Base-by-base conservation (phyloP, 1,140 invertebrate species). In the Dreissena polymorpha region DNA sequence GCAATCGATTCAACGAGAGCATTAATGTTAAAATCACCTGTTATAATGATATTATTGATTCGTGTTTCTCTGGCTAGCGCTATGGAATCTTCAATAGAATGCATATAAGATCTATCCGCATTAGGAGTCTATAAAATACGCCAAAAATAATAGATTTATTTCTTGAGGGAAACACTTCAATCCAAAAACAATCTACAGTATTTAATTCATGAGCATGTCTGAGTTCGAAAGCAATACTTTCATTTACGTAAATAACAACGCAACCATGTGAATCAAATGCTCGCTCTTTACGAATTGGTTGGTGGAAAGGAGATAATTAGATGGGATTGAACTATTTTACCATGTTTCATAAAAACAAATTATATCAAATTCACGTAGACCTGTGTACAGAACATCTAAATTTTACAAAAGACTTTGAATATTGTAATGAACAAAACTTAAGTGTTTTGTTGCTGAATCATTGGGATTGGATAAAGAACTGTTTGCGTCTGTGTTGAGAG, bases 11-110 rank as follows among this genome's bases (percentile, higher is more conserved):
- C 29, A 29, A n/a, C 50, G 14, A 29, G 27, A 14, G 50, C 50
- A 21, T 69, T 69, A 8, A 69, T 69, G 50, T 69, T 69, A 10
- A 69, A 69, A 29, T 69, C 67, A 13, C 67, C 67, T 16, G 67
- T 69, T 12, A 69, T 29, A 21, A 69, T 29, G 7, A 69, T 69
- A 25, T 69, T 25, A 27, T 27, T 27, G 3, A 69, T 69, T 10
- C 67, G 29, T 13, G 67, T 29, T 49, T 69, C 39, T 39, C 39
- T 39, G 39, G 39, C 39, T 39, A 39, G 39, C 39, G 39, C 39
- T 39, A 39, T 39, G 39, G 8, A 39, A 39, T 39, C 39, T 39
- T 39, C 39, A 39, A 39, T 39, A 39, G 39, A 39, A 39, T 39
- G 39, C 39, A 39, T 39, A 39, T 39, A 39, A 5, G 8, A 5